Evolutionary conservation across 2,113 vertebrate genomes (phyloP).

Genomic region (Salminus brasiliensis): DNA sequence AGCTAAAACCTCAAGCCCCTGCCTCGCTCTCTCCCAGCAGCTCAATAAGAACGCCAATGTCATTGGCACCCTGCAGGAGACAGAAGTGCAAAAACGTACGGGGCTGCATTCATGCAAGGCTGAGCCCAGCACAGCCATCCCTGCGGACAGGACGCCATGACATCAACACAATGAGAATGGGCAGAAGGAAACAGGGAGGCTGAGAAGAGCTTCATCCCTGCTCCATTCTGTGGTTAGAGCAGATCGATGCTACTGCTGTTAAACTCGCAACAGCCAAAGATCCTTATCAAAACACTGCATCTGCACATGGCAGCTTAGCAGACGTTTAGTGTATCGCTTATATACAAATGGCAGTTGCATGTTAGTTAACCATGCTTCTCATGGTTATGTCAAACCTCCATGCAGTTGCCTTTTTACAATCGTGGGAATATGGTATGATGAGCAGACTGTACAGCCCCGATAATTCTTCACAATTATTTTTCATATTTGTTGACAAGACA

Average conservation of each 20-base stretch:
- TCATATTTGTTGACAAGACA: no score
- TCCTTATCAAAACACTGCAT: background rate
- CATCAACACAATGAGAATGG: slow-evolving; percentile 38
- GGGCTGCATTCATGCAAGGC: slow-evolving; percentile 16
- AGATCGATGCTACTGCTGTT: slow-evolving; percentile 16
- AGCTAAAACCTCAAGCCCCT: slow-evolving; percentile 7
- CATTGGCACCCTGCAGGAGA: slow-evolving; percentile 25
- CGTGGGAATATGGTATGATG: no score
- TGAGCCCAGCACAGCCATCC: slow-evolving; percentile 3
- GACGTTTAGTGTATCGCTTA: background rate
- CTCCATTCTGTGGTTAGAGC: slow-evolving; percentile 13
- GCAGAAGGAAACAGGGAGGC: slow-evolving; percentile 8
- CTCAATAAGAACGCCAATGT: slow-evolving; percentile 38
- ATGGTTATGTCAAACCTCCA: no score
- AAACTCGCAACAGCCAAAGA: background rate
- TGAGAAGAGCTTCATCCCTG: background rate
- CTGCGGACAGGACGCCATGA: slow-evolving; percentile 16
- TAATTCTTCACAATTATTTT: no score
- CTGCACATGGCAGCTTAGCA: background rate
- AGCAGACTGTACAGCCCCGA: no score
- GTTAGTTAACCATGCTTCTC: no score
- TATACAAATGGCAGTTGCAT: no score
- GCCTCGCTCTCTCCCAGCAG: slow-evolving; percentile 25
- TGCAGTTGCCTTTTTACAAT: no score
- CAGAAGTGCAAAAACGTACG: slow-evolving; percentile 24